Conservation (phyloP, 1,140 invertebrate genomes). For the Nilaparvata lugens region DNA sequence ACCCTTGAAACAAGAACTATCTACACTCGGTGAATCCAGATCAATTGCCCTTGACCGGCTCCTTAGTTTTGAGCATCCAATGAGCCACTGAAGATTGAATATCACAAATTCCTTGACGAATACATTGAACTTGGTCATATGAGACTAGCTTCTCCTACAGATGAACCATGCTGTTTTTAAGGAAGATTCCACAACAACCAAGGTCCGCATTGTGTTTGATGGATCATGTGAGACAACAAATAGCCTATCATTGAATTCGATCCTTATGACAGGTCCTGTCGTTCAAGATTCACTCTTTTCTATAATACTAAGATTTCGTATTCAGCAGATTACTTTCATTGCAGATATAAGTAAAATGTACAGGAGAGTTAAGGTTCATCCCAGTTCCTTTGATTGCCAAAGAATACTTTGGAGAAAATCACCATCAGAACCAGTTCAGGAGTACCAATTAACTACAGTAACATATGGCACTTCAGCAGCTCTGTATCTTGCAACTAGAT, state of each 20-base stretch:
- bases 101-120: conserved; percentile 7
- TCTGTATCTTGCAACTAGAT: not conserved
- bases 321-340: conserved; percentile 17
- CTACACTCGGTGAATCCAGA: conserved; percentile 6
- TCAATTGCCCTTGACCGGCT: not conserved
- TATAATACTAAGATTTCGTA: conserved; percentile 18
- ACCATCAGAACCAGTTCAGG: conserved; percentile 3
- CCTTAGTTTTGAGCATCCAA: not conserved
- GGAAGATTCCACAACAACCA: conserved; percentile 7
- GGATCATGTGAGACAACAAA: conserved; percentile 11
- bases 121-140: conserved; percentile 13
- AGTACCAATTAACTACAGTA: conserved; percentile 12
- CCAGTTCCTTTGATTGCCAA: conserved; percentile 6
- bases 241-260: conserved; percentile 21
- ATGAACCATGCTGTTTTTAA: conserved; percentile 18
- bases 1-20: conserved; percentile 8
- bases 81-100: not conserved
- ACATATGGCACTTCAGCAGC: conserved; percentile 10
- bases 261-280: conserved; percentile 13
- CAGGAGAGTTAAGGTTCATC: conserved; percentile 14
- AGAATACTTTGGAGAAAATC: conserved; percentile 14
- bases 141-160: not conserved
- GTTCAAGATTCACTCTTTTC: conserved; percentile 20
- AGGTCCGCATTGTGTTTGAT: conserved; percentile 20
- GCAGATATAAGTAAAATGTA: conserved; percentile 25